Conservation (phyloP, 2,797 vertebrate species). For the Chlorospingus flavigularis region DNA sequence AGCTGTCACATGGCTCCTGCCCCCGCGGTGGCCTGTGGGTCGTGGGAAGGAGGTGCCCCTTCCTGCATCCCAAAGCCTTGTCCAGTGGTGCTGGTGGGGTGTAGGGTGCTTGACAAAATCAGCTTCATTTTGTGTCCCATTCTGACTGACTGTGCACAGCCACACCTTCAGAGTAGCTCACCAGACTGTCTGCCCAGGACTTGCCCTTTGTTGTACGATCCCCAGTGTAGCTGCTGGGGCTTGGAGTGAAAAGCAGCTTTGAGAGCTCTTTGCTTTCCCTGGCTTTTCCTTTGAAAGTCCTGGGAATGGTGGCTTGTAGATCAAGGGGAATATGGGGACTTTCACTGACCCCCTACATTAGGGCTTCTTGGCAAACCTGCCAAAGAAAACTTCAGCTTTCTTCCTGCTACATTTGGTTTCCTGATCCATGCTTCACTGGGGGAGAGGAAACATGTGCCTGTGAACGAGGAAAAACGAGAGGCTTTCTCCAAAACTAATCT, state of each 20-base stretch:
- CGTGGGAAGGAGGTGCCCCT: neutral
- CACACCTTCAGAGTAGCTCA: neutral
- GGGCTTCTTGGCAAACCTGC: slow-evolving; percentile 44
- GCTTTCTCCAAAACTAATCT: neutral
- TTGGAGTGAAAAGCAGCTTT: neutral
- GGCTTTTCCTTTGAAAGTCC: neutral
- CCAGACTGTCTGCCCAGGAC: neutral
- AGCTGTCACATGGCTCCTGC: fast-evolving
- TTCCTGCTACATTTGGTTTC: slow-evolving; percentile 43
- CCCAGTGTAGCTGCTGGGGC: neutral
- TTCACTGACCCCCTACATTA: slow-evolving; percentile 31
- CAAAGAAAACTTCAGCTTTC: slow-evolving; percentile 20
- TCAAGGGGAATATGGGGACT: slow-evolving; percentile 17
- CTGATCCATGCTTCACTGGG: fast-evolving
- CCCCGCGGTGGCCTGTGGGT: neutral
- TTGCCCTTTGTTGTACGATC: neutral
- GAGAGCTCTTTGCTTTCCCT: neutral
- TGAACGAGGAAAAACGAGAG: fast-evolving
- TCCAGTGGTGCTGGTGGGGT: neutral
- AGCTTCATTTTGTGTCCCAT: neutral
- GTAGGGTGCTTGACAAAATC: neutral
- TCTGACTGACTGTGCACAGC: neutral
- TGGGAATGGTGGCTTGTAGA: slow-evolving; percentile 22
- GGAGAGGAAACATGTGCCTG: neutral
- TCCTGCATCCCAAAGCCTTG: neutral